These are phyloP conservation scores for Pachliopta kotzebuea DNA, from an alignment of 2,888 invertebrate species.

Conservation along the genomic window DNA sequence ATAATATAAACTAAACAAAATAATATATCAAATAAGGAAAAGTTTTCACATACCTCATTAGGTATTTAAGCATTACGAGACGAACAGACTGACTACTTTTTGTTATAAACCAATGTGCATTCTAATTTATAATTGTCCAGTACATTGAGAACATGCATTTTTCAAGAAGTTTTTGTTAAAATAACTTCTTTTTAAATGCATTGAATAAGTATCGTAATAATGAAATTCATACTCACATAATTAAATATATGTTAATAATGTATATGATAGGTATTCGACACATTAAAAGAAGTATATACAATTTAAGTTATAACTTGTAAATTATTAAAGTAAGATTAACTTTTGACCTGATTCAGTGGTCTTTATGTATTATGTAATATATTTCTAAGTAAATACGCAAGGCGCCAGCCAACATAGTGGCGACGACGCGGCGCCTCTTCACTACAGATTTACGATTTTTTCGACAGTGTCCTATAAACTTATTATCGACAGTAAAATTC, in stretches of 20 bases:
- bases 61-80: not conserved
- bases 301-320: too few relatives aligned
- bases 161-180: not conserved
- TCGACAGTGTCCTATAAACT: constrained; percentile 8
- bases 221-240: too few relatives aligned
- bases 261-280: too few relatives aligned
- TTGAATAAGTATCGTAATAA: not conserved
- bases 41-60: not conserved
- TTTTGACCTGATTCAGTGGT: not conserved
- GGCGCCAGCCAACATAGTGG: constrained; percentile 18
- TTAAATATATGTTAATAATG: too few relatives aligned
- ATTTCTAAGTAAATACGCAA: constrained; percentile 13
- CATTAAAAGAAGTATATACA: too few relatives aligned
- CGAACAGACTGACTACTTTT: not conserved
- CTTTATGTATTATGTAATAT: not conserved
- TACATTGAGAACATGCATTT: not conserved
- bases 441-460: constrained; percentile 30
- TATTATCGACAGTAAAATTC: not conserved
- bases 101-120: not conserved
- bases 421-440: constrained; percentile 28
- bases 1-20: too few relatives aligned
- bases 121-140: not conserved
- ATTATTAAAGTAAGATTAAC: too few relatives aligned
- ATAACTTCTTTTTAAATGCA: not conserved
- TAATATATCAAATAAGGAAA: not conserved